phyloP scores from a whole-genome alignment of 2,888 invertebrate species.

The Lutraria lutraria region DNA sequence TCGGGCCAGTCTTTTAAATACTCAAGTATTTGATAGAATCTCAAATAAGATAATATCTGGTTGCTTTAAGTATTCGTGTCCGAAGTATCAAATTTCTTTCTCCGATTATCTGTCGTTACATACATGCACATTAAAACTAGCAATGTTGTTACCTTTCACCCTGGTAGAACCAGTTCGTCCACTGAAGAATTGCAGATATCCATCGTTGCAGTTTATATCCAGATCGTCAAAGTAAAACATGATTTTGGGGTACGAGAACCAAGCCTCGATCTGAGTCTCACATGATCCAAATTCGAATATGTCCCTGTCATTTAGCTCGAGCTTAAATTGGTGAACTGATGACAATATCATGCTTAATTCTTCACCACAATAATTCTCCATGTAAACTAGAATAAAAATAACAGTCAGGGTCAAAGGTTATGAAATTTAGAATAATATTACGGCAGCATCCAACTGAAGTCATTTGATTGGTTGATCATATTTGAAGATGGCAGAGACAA shows the following conservation, averaged over 20 bases:
- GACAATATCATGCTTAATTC: conserved; percentile 40
- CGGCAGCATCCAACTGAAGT: too few relatives aligned
- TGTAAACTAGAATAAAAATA: conserved; percentile 16
- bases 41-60: too few relatives aligned
- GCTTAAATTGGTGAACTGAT: conserved; percentile 25
- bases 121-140: neutral
- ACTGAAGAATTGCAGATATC: conserved; percentile 44
- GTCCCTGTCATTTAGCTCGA: conserved; percentile 3
- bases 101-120: neutral
- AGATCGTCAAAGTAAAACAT: conserved; percentile 54
- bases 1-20: too few relatives aligned
- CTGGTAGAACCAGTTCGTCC: conserved; percentile 23
- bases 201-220: conserved; percentile 42
- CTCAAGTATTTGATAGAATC: too few relatives aligned
- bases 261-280: conserved; percentile 27
- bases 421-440: too few relatives aligned
- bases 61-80: too few relatives aligned
- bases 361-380: conserved; percentile 40
- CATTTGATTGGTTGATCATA: too few relatives aligned
- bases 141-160: conserved; percentile 8
- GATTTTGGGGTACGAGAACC: conserved; percentile 40
- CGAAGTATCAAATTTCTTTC: too few relatives aligned
- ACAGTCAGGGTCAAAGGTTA: neutral
- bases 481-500: too few relatives aligned
- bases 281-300: neutral